phyloP scores from a whole-genome alignment of 2,888 invertebrate species.

The Minunthozetes semirufus region DNA sequence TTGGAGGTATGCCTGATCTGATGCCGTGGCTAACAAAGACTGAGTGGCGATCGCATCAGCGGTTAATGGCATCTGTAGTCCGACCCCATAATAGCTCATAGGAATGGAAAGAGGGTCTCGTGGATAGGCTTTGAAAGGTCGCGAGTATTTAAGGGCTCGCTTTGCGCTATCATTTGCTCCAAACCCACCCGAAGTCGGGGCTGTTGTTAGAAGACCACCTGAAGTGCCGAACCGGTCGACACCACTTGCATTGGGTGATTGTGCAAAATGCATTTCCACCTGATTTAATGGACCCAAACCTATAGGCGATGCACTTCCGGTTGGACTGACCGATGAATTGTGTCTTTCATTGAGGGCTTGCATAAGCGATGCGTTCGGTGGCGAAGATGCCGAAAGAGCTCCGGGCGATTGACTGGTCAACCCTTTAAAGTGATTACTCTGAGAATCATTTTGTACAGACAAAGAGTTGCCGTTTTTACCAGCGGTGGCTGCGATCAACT shows the following conservation, averaged over 20 bases:
- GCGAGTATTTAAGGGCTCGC: constrained; percentile 41
- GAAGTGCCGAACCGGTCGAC: constrained; percentile 33
- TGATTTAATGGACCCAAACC: constrained; percentile 18
- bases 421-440: background rate
- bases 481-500: background rate
- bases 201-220: constrained; percentile 22
- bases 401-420: background rate
- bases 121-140: constrained; percentile 58
- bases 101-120: constrained; percentile 59
- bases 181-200: background rate
- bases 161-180: constrained; percentile 11
- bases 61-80: constrained; percentile 28
- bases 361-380: background rate
- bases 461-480: background rate
- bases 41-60: constrained; percentile 49
- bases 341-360: background rate
- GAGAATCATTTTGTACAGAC: background rate
- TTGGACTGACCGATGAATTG: background rate
- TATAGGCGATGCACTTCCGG: constrained; percentile 27
- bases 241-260: constrained; percentile 1
- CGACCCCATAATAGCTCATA: constrained; percentile 49
- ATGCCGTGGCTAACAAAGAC: constrained; percentile 54
- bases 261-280: constrained; percentile 21
- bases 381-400: background rate
- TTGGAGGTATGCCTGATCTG: constrained; percentile 62